A percentile compares a stretch with the other conserved stretches of the same genome.
Evolutionary conservation across 2,113 vertebrate genomes (phyloP).

Genomic region (Tichodroma muraria): DNA sequence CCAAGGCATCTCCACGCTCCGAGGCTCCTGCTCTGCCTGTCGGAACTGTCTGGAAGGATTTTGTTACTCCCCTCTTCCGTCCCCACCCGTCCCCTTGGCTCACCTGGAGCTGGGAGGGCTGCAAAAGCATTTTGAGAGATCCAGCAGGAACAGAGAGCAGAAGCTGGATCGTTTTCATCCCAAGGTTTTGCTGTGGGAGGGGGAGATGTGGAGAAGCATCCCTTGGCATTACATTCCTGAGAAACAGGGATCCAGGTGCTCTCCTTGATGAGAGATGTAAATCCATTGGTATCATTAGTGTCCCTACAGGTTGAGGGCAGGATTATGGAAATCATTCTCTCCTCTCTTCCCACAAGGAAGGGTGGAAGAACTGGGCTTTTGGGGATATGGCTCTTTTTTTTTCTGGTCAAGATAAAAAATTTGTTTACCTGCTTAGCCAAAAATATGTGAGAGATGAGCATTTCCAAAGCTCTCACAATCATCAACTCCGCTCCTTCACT

Average conservation of each 20-base stretch:
- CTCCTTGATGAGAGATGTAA: background rate
- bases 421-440: background rate
- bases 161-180: fast-evolving
- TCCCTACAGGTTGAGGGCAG: background rate
- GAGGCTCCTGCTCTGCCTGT: background rate
- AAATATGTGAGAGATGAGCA: background rate
- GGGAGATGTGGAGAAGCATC: background rate
- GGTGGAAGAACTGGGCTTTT: background rate
- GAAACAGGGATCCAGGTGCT: background rate
- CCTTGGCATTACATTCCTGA: fast-evolving
- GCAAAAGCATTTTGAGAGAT: background rate
- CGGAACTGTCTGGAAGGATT: background rate
- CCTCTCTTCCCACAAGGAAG: background rate
- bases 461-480: background rate
- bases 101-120: background rate
- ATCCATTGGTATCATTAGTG: background rate
- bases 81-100: background rate
- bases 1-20: background rate
- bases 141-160: background rate
- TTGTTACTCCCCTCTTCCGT: background rate
- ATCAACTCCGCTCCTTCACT: background rate
- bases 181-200: background rate
- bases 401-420: background rate
- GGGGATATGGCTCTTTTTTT: too few relatives aligned
- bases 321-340: background rate